Evolutionary conservation across 1,140 invertebrate species (phyloP).

Genomic region (Penaeus chinensis): DNA sequence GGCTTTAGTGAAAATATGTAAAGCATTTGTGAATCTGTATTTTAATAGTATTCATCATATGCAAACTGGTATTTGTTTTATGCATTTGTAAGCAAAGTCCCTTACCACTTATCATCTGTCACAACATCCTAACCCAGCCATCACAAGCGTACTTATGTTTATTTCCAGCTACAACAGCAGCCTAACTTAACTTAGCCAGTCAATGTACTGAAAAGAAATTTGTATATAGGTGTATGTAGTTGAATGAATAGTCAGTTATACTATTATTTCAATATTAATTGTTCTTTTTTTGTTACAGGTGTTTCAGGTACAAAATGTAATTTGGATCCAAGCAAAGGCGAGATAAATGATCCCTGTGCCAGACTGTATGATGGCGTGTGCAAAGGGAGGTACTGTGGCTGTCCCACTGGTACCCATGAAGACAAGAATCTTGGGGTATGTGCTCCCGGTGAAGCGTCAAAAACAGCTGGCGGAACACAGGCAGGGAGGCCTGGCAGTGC

Average conservation of each 20-base stretch:
- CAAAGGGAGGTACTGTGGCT: conserved; percentile 46
- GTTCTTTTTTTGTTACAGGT: conserved; percentile 39
- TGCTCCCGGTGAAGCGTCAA: conserved; percentile 33
- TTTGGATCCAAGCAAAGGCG: conserved; percentile 51
- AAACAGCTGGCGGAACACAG: conserved; percentile 18
- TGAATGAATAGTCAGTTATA: conserved; percentile 27
- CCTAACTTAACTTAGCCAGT: too few species aligned
- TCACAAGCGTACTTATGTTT: too few species aligned
- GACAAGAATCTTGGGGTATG: conserved; percentile 49
- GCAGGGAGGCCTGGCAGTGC: conserved; percentile 4
- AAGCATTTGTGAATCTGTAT: too few species aligned
- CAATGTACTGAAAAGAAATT: too few species aligned
- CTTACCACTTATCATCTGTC: too few species aligned
- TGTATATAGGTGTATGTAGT: too few species aligned
- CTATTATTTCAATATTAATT: conserved; percentile 10
- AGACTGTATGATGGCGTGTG: conserved; percentile 57
- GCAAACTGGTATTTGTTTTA: too few species aligned
- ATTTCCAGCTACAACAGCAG: too few species aligned
- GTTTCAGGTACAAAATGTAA: conserved; percentile 55
- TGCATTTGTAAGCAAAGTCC: too few species aligned
- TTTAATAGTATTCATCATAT: too few species aligned
- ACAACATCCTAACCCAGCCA: too few species aligned
- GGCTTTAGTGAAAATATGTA: too few species aligned
- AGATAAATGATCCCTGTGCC: conserved; percentile 52
- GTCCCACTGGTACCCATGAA: conserved; percentile 55